Evolutionary conservation across 2,797 vertebrate genomes (phyloP).

Genomic region (Poeciliopsis presidionis): DNA sequence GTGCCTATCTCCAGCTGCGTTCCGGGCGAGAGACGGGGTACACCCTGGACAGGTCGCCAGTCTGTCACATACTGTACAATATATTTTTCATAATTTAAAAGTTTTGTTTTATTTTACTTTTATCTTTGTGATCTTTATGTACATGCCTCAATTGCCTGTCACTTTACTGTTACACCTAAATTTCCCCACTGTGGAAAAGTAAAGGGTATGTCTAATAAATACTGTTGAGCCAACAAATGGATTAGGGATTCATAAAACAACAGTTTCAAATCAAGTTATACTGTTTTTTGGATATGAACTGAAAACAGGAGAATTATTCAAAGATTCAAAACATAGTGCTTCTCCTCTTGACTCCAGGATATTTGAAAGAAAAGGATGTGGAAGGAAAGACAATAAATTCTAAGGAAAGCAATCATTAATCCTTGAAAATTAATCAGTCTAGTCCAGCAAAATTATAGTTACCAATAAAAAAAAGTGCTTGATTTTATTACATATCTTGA

Average conservation of each 20-base stretch:
- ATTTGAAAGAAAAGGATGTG: background rate
- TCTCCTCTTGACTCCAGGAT: background rate
- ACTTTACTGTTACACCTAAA: background rate
- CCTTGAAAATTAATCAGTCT: background rate
- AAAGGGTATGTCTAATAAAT: background rate
- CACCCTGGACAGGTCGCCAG: no score
- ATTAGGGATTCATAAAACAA: background rate
- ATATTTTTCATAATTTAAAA: background rate
- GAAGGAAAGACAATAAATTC: background rate
- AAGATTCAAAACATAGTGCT: background rate
- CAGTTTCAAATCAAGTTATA: background rate
- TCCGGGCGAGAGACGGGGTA: no score
- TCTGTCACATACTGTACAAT: no score
- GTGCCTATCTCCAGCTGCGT: no score
- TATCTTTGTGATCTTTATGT: no score
- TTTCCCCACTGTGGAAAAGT: background rate
- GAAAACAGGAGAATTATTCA: background rate
- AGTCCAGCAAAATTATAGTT: background rate
- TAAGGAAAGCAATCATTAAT: background rate
- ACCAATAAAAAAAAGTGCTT: background rate
- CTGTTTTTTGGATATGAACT: background rate
- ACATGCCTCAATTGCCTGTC: background rate
- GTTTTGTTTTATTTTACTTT: background rate
- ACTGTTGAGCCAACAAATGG: background rate
- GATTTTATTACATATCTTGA: background rate